Evolutionary conservation across 2,888 invertebrate species (phyloP), one percentile per base, ranked within the genome.

Genomic region (Dynastes hyllus): DNA sequence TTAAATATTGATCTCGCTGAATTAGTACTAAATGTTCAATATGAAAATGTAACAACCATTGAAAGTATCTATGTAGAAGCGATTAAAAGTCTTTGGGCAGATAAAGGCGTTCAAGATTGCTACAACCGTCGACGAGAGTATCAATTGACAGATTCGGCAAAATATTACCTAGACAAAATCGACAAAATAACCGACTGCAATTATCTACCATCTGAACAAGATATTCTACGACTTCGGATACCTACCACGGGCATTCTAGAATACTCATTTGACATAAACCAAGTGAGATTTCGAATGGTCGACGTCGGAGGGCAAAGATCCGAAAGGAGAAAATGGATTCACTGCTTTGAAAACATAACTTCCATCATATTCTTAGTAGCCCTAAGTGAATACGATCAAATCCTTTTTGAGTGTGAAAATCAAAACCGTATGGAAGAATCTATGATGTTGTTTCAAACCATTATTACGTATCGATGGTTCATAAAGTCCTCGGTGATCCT

Each of bases 391-490:
- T 97, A 97, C 91, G 97, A 97, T 94, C 97, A 97, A 95, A 97
- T 98, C 92, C 94, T 99, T 90, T 99, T 99, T 91, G 99, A 99
- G 93, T 99, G 99, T 85, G 99, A 99, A 93, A 99, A 99, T 91
- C 99, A 99, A 99, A 99, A 99, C 92, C 98, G 99, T 92, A 99
- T 99, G 99, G 99, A 99, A 90, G 99, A 99, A 93, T 98, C 98
- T 87, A 99, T 99, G 94, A 99, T 99, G 90, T 93, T 99, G 92
- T 99, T 99, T 93, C 97, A 98, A 93, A 99, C 99, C 89, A 99
- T 99, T 92, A 99, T 99, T 92, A 99, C 99, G 90, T 99, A 99
- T 93, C 99, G 99, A 86, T 99, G 99, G 99, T 99, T 99, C 94
- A 98, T 98, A 91, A 98, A 99, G 91, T 99, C 99, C 87, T 99